Conservation (phyloP, 2,888 invertebrate species). For the Lamellibrachia columna region DNA sequence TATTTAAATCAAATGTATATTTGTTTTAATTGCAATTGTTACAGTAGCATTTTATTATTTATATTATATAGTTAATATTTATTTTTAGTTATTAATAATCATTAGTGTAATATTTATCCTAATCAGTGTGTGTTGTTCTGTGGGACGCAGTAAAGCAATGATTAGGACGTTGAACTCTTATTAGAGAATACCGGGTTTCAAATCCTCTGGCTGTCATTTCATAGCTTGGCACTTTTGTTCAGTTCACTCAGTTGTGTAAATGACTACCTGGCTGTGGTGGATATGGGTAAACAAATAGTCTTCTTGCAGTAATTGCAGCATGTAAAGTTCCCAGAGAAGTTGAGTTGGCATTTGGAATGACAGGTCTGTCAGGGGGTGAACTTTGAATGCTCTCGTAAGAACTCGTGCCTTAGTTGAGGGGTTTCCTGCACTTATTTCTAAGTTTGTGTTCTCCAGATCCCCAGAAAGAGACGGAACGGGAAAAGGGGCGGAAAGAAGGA, state of each 20-base stretch:
- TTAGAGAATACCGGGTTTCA: too few species aligned
- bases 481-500: constrained; percentile 54
- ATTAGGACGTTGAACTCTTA: too few species aligned
- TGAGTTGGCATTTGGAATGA: too few species aligned
- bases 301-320: too few species aligned
- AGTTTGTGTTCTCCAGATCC: constrained; percentile 48
- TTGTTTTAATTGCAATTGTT: background rate
- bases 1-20: background rate
- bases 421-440: background rate
- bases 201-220: too few species aligned
- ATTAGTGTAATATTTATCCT: background rate
- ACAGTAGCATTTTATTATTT: background rate
- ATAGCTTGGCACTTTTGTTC: too few species aligned
- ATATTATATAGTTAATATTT: background rate
- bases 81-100: background rate
- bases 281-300: too few species aligned
- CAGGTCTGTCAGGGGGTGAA: background rate
- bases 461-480: constrained; percentile 60
- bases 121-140: background rate
- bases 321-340: too few species aligned
- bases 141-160: background rate
- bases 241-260: too few species aligned
- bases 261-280: too few species aligned
- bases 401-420: background rate
- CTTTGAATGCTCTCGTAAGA: background rate